Evolutionary conservation across 2,888 invertebrate species (phyloP).

Genomic region (Chrysolina haemoptera): DNA sequence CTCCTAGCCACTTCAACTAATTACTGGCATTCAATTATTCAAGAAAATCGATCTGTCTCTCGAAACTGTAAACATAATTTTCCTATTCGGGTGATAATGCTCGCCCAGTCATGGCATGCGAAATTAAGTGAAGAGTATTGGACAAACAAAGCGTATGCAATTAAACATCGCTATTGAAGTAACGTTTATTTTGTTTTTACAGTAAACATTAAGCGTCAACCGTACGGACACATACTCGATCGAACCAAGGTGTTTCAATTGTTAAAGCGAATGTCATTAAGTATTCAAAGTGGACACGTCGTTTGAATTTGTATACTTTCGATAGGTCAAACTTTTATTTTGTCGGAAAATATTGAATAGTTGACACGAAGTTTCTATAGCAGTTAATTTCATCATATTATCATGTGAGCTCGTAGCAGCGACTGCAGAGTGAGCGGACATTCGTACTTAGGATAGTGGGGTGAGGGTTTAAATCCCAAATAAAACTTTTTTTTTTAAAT

Average conservation of each 20-base stretch:
- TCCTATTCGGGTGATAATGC: background rate
- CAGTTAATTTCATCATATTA: no score
- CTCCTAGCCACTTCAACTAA: conserved; percentile 42
- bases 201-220: background rate
- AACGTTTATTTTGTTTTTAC: background rate
- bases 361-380: no score
- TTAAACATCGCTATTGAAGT: background rate
- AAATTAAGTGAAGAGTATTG: background rate
- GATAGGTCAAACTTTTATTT: no score
- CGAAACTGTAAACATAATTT: conserved; percentile 20
- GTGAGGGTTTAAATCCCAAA: no score
- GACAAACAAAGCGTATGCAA: background rate
- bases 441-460: no score
- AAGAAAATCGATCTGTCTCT: conserved; percentile 40
- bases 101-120: background rate
- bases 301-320: background rate
- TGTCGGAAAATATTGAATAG: no score
- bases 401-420: no score
- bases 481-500: no score
- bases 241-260: no score
- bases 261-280: background rate
- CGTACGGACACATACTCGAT: background rate
- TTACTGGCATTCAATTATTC: conserved; percentile 46
- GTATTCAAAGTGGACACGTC: background rate
- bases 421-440: no score